Evolutionary conservation across 2,113 vertebrate genomes (phyloP).

Genomic region (Pangasianodon gigas): DNA sequence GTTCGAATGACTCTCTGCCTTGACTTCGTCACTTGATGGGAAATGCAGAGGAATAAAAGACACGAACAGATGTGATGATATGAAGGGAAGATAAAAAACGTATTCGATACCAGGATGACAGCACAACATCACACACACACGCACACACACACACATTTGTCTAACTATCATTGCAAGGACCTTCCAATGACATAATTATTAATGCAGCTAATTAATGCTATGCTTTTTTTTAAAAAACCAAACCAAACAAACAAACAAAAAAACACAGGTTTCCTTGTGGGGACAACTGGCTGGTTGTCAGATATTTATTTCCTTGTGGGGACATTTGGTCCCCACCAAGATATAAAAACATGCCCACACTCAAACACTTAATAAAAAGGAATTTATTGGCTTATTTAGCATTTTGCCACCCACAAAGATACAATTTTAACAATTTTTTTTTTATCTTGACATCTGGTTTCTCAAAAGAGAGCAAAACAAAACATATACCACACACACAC

Average conservation of each 20-base stretch:
- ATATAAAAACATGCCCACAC: not conserved
- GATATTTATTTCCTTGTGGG: not conserved
- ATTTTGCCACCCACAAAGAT: not conserved
- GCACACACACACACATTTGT: constrained; percentile 19
- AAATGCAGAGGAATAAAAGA: not conserved
- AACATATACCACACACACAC: not conserved
- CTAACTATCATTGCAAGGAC: not conserved
- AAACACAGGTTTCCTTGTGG: no score
- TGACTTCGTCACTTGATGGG: not conserved
- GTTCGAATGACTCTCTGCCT: not conserved
- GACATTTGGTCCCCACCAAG: not conserved
- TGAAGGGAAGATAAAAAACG: not conserved
- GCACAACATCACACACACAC: not conserved
- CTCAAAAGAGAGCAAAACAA: not conserved
- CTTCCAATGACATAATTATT: not conserved
- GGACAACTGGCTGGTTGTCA: no score
- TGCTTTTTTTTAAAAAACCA: no score
- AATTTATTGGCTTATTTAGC: not conserved
- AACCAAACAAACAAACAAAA: no score
- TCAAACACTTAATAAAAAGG: not conserved
- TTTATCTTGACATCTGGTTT: constrained; percentile 28
- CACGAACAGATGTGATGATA: not conserved
- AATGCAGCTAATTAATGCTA: not conserved
- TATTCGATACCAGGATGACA: not conserved
- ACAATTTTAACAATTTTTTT: not conserved